A percentile compares a stretch with the other conserved stretches of the same genome.
Evolutionary conservation across 2,888 invertebrate species (phyloP).

Genomic region (Itoplectis maculator): DNA sequence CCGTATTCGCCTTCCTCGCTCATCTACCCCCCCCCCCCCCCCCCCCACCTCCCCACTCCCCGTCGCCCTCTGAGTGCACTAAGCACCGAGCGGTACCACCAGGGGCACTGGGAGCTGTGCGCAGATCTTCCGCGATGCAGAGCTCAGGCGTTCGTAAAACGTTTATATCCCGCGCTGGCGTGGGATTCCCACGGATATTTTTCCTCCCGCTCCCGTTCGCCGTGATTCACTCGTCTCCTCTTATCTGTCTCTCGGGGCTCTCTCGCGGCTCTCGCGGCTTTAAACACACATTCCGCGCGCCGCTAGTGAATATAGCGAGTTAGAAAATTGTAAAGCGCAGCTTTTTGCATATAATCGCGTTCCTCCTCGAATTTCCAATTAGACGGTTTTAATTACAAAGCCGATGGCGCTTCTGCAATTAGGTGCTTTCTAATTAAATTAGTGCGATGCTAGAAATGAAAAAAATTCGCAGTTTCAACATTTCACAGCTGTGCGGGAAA

Average conservation of each 20-base stretch:
- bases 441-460: too few relatives aligned
- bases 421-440: not conserved
- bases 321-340: too few relatives aligned
- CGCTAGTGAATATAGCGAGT: too few relatives aligned
- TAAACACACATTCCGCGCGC: too few relatives aligned
- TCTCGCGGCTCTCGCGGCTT: too few relatives aligned
- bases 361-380: too few relatives aligned
- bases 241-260: not conserved
- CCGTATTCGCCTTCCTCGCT: not conserved
- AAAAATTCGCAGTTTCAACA: not conserved
- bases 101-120: too few relatives aligned
- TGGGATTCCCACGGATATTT: conserved; percentile 62
- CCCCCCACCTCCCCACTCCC: conserved; percentile 19
- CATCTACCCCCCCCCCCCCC: not conserved
- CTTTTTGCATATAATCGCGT: too few relatives aligned
- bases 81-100: too few relatives aligned
- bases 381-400: too few relatives aligned
- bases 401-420: too few relatives aligned
- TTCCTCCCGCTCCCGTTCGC: conserved; percentile 36
- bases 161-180: conserved; percentile 52
- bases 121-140: not conserved
- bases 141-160: conserved; percentile 41
- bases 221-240: conserved; percentile 9
- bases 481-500: not conserved
- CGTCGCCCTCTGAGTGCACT: too few relatives aligned